Percentiles rank a stretch among this genome's conserved stretches.
Conservation (phyloP, 2,113 vertebrate species). For the Falcunculus frontatus region DNA sequence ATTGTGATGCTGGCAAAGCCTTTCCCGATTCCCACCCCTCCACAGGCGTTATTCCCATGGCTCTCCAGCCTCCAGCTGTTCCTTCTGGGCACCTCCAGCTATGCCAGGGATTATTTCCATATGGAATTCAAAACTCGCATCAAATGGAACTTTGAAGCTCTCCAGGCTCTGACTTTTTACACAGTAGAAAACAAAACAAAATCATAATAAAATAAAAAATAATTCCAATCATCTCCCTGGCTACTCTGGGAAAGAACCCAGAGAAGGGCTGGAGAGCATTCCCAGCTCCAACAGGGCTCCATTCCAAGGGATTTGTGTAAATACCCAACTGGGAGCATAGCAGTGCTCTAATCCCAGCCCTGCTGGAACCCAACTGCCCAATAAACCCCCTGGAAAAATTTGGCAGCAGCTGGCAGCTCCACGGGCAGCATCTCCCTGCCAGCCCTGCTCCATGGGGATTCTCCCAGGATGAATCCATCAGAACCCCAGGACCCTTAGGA, state of each 20-base stretch:
- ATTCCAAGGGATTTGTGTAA: not conserved
- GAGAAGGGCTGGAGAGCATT: not conserved
- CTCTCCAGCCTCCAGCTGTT: not conserved
- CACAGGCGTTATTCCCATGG: not conserved
- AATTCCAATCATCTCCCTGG: not conserved
- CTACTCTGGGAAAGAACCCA: not conserved
- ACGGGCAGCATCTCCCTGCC: not conserved
- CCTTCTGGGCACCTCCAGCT: not conserved
- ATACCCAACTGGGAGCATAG: not conserved
- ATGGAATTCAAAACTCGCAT: not conserved
- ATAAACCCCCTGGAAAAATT: not conserved
- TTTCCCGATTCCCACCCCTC: not conserved
- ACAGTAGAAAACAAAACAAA: not conserved
- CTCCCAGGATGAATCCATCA: accelerated
- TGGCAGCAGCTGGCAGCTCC: not conserved
- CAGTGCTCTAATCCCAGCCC: not conserved
- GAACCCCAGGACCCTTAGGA: no score
- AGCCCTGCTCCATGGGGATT: not conserved
- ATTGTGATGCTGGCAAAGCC: not conserved
- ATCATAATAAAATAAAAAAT: not conserved
- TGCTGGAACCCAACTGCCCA: not conserved
- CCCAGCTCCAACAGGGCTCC: not conserved
- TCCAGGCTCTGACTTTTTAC: not conserved
- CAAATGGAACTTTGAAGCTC: not conserved
- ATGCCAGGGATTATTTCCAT: not conserved